Evolutionary conservation across 2,113 vertebrate genomes (phyloP).

Genomic region (Apeltes quadracus): DNA sequence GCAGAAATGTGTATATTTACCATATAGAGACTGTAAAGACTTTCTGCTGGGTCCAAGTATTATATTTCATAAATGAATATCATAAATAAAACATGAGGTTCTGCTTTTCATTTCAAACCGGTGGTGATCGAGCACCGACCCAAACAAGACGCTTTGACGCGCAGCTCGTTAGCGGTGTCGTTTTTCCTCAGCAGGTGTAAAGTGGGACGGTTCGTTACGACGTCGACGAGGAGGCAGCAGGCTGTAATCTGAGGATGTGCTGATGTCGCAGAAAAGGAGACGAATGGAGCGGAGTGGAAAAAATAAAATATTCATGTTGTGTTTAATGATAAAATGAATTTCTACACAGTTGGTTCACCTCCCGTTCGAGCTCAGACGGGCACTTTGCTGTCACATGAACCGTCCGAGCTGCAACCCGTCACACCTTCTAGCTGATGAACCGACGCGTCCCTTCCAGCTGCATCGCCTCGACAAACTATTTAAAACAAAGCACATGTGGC

Average conservation of each 20-base stretch:
- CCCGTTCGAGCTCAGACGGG: constrained; percentile 14
- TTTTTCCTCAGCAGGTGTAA: constrained; percentile 17
- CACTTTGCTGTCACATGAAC: constrained; percentile 24
- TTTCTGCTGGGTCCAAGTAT: background rate
- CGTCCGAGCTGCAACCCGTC: constrained; percentile 7
- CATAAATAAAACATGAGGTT: background rate
- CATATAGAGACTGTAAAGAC: background rate
- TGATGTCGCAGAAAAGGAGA: constrained; percentile 15
- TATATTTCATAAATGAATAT: too few species aligned
- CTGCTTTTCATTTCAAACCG: background rate
- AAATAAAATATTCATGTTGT: constrained; percentile 60
- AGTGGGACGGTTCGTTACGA: constrained; percentile 10
- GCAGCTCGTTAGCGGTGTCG: background rate
- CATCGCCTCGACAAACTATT: background rate
- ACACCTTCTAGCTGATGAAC: background rate
- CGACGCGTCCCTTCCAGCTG: background rate
- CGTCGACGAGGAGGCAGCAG: background rate
- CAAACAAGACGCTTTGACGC: background rate
- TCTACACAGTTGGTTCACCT: constrained; percentile 32
- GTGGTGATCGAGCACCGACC: background rate
- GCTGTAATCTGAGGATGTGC: constrained; percentile 24
- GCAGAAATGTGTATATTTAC: background rate
- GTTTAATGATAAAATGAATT: constrained; percentile 71
- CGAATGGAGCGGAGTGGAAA: constrained; percentile 28
- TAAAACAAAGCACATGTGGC: background rate